Conservation (phyloP, 2,797 vertebrate species). For the Ptychadena robeensis region DNA sequence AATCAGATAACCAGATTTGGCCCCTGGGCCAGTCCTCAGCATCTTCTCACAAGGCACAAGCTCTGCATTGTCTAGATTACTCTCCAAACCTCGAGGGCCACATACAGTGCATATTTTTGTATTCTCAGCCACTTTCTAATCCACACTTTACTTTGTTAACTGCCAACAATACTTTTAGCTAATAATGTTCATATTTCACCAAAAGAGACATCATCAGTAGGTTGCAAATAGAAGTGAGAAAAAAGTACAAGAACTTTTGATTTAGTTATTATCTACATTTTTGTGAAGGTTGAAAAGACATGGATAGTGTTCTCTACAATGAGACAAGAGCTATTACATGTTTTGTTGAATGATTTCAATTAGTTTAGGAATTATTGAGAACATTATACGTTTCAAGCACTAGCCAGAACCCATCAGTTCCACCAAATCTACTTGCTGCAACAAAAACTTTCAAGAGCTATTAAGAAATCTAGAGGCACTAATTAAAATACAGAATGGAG, state of each 20-base stretch:
- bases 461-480: not conserved
- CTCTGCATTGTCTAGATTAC: no score
- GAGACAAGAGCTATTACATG: not conserved
- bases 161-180: not conserved
- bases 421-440: not conserved
- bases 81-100: no score
- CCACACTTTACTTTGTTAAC: no score
- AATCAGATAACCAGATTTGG: no score
- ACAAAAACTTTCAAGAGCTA: not conserved
- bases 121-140: no score
- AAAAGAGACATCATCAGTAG: not conserved
- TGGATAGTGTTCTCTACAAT: not conserved
- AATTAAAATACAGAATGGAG: not conserved
- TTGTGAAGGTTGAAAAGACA: not conserved
- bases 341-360: not conserved
- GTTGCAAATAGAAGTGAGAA: not conserved
- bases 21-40: no score
- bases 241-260: not conserved
- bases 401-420: not conserved
- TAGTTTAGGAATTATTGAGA: not conserved
- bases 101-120: no score
- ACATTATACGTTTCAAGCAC: not conserved
- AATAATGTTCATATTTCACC: not conserved
- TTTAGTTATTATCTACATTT: not conserved
- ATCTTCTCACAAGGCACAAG: no score